Evolutionary conservation across 2,888 invertebrate genomes (phyloP).

Genomic region (Scaptomyza tumidula): DNA sequence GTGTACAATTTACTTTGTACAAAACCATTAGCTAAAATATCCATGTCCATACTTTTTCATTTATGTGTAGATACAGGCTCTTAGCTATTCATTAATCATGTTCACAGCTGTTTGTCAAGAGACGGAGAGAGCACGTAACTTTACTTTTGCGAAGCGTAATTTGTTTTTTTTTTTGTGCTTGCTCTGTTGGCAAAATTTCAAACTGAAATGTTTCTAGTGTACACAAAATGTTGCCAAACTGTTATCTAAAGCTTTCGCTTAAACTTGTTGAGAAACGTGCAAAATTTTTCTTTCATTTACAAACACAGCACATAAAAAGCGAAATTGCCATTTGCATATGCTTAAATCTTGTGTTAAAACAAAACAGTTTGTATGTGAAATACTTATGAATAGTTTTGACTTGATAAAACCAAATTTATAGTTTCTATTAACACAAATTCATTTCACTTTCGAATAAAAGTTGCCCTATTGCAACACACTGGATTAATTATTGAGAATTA

Average conservation of each 20-base stretch:
- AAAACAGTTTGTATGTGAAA: background rate
- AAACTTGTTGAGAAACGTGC: background rate
- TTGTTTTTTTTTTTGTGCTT: too few species aligned
- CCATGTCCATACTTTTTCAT: too few species aligned
- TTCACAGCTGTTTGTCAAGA: slow-evolving; percentile 41
- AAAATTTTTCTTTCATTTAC: background rate
- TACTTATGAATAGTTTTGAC: background rate
- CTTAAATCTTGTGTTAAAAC: background rate
- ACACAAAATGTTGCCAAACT: slow-evolving; percentile 33
- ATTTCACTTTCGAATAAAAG: background rate
- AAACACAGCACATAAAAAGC: background rate
- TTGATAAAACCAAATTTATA: background rate
- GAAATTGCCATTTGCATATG: background rate
- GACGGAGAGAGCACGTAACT: background rate
- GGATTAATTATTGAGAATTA: background rate
- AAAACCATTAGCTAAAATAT: background rate
- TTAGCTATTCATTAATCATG: slow-evolving; percentile 20
- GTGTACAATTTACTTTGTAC: background rate
- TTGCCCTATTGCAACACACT: slow-evolving; percentile 19
- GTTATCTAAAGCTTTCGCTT: background rate
- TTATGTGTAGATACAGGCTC: background rate
- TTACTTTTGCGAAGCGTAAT: background rate
- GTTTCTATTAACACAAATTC: background rate
- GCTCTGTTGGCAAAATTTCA: slow-evolving; percentile 29
- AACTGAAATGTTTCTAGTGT: slow-evolving; percentile 10